A percentile compares a stretch with the other conserved stretches of the same genome.
Conservation (phyloP, 2,797 vertebrate species). For the Chiloscyllium punctatum region DNA sequence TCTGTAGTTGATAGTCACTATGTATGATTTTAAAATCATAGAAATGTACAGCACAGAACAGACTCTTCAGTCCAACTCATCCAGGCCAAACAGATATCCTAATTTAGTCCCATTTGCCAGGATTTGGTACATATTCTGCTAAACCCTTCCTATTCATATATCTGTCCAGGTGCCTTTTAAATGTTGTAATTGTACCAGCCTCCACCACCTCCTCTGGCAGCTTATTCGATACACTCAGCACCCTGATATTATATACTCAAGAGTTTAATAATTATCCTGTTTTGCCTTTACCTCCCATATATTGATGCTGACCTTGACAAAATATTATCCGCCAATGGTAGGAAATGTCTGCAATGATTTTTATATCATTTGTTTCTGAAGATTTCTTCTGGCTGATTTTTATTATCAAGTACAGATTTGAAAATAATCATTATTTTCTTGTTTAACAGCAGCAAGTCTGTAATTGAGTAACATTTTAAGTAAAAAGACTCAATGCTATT, state of each 20-base stretch:
- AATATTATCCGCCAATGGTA: not conserved
- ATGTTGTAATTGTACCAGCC: too few relatives aligned
- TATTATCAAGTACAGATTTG: not conserved
- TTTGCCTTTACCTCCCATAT: not conserved
- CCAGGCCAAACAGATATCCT: too few relatives aligned
- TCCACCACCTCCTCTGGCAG: too few relatives aligned
- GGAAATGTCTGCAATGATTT: not conserved
- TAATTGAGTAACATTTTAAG: not conserved
- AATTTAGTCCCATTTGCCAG: too few relatives aligned
- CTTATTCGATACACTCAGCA: too few relatives aligned
- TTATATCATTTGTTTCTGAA: not conserved
- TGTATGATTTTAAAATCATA: too few relatives aligned
- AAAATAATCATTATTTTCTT: not conserved
- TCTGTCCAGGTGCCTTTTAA: too few relatives aligned
- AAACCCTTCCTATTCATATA: too few relatives aligned
- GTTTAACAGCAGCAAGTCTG: not conserved
- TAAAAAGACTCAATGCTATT: not conserved
- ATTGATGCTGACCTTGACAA: not conserved
- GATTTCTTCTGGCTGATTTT: too few relatives aligned
- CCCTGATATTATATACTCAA: not conserved
- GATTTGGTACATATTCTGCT: too few relatives aligned
- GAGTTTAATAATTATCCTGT: not conserved
- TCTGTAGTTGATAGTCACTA: not conserved
- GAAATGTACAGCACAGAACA: too few relatives aligned
- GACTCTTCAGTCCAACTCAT: too few relatives aligned